These are phyloP conservation scores for Dromius quadrimaculatus DNA, from an alignment of 2,888 invertebrate species.

Conservation along the genomic window DNA sequence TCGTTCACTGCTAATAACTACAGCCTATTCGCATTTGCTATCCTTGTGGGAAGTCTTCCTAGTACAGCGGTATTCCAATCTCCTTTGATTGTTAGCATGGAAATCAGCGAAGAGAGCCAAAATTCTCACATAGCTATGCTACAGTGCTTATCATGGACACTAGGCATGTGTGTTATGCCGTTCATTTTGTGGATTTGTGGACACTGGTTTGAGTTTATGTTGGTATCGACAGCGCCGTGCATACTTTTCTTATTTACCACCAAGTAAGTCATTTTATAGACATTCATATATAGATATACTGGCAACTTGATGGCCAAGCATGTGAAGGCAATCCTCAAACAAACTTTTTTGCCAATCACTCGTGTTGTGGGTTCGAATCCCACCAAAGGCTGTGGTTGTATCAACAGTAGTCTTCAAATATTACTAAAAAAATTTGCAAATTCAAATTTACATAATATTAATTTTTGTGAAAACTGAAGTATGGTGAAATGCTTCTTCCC, in stretches of 20 bases:
- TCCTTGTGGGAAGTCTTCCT: constrained; percentile 66
- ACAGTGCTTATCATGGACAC: constrained; percentile 69
- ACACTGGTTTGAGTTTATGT: constrained; percentile 68
- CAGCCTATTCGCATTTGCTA: constrained; percentile 65
- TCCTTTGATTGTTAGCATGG: constrained; percentile 69
- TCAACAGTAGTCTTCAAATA: no score
- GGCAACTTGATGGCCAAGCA: no score
- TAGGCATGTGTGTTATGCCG: constrained; percentile 68
- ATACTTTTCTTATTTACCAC: constrained; percentile 65
- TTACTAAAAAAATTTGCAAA: no score
- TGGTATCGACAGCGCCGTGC: constrained; percentile 68
- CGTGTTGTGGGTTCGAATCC: no score
- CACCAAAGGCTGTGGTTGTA: no score
- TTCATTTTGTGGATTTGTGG: constrained; percentile 68
- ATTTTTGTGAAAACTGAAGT: no score
- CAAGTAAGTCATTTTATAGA: no score
- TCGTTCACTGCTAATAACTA: constrained; percentile 65
- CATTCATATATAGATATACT: no score
- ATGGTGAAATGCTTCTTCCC: no score
- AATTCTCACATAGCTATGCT: constrained; percentile 68
- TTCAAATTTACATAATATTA: no score
- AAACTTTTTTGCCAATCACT: no score
- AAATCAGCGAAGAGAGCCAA: constrained; percentile 68
- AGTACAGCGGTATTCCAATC: constrained; percentile 68
- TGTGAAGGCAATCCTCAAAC: no score